phyloP scores from a whole-genome alignment of 2,797 vertebrate genomes.

The Bovichtus variegatus region DNA sequence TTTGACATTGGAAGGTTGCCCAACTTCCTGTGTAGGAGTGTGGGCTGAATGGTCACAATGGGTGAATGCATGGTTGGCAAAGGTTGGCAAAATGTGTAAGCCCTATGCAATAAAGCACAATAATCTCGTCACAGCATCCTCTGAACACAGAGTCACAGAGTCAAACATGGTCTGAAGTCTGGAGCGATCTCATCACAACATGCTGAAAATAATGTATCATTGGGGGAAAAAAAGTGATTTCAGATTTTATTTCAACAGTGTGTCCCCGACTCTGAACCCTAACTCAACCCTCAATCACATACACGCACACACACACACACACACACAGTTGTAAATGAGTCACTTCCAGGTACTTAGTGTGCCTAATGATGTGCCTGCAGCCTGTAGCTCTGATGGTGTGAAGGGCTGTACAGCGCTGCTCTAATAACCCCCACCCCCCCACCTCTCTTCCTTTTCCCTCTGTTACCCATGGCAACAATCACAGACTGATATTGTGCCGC shows the following conservation, averaged over 20 bases:
- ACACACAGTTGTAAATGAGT: slow-evolving; percentile 43
- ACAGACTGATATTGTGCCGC: slow-evolving; percentile 66
- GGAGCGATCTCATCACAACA: slow-evolving; percentile 2
- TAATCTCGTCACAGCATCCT: too few relatives aligned
- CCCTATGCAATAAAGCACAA: too few relatives aligned
- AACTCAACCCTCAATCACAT: background rate
- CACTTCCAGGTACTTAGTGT: slow-evolving; percentile 62
- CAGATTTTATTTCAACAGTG: slow-evolving; percentile 17
- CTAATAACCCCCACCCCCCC: slow-evolving; percentile 29
- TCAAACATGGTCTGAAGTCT: too few relatives aligned
- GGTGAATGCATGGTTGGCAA: too few relatives aligned
- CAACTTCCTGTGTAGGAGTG: too few relatives aligned
- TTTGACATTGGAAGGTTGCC: too few relatives aligned
- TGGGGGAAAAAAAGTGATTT: slow-evolving; percentile 7
- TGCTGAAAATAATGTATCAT: slow-evolving; percentile 7
- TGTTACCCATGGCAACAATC: slow-evolving; percentile 85
- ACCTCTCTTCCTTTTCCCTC: slow-evolving; percentile 49
- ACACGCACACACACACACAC: background rate
- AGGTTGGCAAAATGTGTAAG: too few relatives aligned
- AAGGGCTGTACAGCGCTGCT: slow-evolving; percentile 52
- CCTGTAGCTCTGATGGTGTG: slow-evolving; percentile 57
- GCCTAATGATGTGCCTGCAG: slow-evolving; percentile 55
- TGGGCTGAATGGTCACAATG: too few relatives aligned
- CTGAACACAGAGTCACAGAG: too few relatives aligned
- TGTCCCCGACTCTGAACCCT: slow-evolving; percentile 1